phyloP scores from a whole-genome alignment of 1,140 invertebrate genomes.

The Bombus turneri region DNA sequence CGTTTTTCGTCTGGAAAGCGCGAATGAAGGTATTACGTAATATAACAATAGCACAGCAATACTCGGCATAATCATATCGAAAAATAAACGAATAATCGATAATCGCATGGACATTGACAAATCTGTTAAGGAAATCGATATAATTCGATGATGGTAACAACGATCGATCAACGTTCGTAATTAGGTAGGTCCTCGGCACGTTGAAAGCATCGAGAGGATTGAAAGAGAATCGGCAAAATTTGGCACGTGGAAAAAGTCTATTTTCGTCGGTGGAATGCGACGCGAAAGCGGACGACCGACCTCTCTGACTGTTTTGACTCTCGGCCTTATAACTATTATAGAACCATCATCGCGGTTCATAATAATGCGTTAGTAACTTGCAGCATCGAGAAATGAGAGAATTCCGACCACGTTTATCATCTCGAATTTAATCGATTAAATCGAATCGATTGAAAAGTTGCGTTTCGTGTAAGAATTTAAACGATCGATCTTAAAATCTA shows the following conservation, averaged over 20 bases:
- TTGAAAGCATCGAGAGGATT: constrained; percentile 6
- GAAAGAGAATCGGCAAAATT: constrained; percentile 45
- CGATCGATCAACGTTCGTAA: not conserved
- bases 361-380: not conserved
- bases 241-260: constrained; percentile 66
- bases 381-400: not conserved
- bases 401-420: not conserved
- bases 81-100: not conserved
- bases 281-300: constrained; percentile 22
- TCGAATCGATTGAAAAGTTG: not conserved
- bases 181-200: not conserved
- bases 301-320: constrained; percentile 21
- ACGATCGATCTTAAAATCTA: not conserved
- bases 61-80: too few species aligned
- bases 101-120: not conserved
- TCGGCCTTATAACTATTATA: constrained; percentile 8
- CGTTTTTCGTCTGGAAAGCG: not conserved
- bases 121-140: not conserved
- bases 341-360: not conserved
- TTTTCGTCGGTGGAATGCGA: constrained; percentile 60
- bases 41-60: not conserved
- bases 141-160: not conserved
- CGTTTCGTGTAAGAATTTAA: not conserved
- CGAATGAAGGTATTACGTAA: not conserved
- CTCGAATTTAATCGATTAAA: not conserved